phyloP scores from a whole-genome alignment of 2,888 invertebrate species.

The Antheraea assamensis region DNA sequence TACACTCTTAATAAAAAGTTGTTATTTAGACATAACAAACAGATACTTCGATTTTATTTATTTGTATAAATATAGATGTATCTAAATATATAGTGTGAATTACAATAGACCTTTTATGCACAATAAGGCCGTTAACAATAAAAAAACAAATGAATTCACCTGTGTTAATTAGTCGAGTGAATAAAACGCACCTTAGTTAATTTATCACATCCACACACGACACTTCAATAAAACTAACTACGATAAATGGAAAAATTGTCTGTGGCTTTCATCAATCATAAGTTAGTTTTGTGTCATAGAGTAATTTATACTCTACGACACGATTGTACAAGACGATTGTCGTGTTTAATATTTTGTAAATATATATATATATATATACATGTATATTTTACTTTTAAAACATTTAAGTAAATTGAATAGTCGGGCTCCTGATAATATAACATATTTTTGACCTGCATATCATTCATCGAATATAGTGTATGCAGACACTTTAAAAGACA shows the following conservation, averaged over 20 bases:
- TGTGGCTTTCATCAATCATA: conserved; percentile 70
- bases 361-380: neutral
- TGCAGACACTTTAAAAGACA: no score
- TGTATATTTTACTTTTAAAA: neutral
- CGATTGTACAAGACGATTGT: conserved; percentile 32
- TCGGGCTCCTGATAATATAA: no score
- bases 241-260: conserved; percentile 78
- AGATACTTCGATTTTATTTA: neutral
- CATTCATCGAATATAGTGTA: no score
- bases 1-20: no score
- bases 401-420: no score
- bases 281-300: conserved; percentile 56
- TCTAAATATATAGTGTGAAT: neutral
- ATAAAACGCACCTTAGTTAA: conserved; percentile 48
- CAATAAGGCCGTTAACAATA: conserved; percentile 38
- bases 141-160: conserved; percentile 48
- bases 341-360: neutral
- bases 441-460: no score
- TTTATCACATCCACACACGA: conserved; percentile 63
- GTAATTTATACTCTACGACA: conserved; percentile 40
- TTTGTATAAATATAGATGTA: neutral
- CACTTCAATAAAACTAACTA: conserved; percentile 78
- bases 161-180: conserved; percentile 48
- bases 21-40: no score
- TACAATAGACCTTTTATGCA: neutral